Evolutionary conservation across 2,888 invertebrate genomes (phyloP).

Genomic region (Agrotis ipsilon): DNA sequence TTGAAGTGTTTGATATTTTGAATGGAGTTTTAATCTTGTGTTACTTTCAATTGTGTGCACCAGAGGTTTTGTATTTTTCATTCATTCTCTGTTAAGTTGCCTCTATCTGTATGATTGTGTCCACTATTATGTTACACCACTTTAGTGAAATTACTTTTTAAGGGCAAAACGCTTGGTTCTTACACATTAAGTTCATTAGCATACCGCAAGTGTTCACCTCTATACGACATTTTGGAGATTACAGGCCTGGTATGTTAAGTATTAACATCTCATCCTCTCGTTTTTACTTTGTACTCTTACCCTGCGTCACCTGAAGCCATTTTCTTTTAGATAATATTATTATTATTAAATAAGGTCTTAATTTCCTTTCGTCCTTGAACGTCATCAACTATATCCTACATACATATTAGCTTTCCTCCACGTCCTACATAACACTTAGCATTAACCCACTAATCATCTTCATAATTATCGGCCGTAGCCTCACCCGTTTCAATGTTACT

Average conservation of each 20-base stretch:
- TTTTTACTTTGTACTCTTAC: background rate
- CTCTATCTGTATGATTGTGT: no score
- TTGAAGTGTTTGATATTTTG: background rate
- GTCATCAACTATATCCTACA: background rate
- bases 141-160: no score
- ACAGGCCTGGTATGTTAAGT: no score
- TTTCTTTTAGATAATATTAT: no score
- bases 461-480: slow-evolving; percentile 29
- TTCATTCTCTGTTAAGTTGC: no score
- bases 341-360: background rate
- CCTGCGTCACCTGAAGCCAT: background rate
- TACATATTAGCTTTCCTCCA: slow-evolving; percentile 22
- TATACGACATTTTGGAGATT: no score
- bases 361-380: slow-evolving; percentile 4
- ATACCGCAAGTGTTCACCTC: no score
- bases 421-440: slow-evolving; percentile 42
- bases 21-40: background rate
- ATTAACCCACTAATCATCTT: slow-evolving; percentile 43
- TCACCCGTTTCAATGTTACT: slow-evolving; percentile 33
- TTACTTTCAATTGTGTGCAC: background rate
- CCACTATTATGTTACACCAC: no score
- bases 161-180: no score
- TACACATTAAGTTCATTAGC: no score
- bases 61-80: background rate
- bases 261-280: no score